phyloP scores from a whole-genome alignment of 1,140 invertebrate genomes.

The Halotydeus destructor region DNA sequence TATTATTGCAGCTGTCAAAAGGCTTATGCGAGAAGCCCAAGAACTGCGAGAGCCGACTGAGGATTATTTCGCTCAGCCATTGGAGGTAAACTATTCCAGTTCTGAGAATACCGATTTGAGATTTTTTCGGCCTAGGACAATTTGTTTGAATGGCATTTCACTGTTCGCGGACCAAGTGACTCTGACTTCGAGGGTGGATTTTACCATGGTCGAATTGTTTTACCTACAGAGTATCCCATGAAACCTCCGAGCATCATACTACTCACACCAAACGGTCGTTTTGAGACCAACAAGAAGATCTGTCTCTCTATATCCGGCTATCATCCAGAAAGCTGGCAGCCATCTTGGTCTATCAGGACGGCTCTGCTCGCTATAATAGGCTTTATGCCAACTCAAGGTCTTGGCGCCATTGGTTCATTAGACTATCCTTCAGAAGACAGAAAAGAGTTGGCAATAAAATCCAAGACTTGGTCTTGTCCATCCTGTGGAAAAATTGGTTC shows the following conservation, averaged over 20 bases:
- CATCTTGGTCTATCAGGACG: constrained; percentile 82
- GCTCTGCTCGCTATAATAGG: constrained; percentile 75
- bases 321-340: constrained; percentile 92
- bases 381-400: constrained; percentile 75
- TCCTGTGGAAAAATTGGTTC: constrained; percentile 29
- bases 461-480: constrained; percentile 33
- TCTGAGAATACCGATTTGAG: neutral
- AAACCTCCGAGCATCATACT: constrained; percentile 89
- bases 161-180: constrained; percentile 60
- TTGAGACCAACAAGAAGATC: constrained; percentile 85
- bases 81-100: constrained; percentile 35
- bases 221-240: constrained; percentile 85
- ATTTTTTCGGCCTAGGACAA: constrained; percentile 41
- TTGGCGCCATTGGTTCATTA: constrained; percentile 69
- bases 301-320: constrained; percentile 90
- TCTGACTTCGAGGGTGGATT: constrained; percentile 72
- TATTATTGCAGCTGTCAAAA: constrained; percentile 70
- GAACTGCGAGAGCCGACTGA: constrained; percentile 66
- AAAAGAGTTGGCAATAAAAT: constrained; percentile 51
- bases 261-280: constrained; percentile 84
- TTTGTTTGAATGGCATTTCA: constrained; percentile 96
- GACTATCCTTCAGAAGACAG: constrained; percentile 68
- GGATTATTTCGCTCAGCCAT: constrained; percentile 67
- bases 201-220: constrained; percentile 73
- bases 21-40: constrained; percentile 73